Percentiles rank a stretch among this genome's conserved stretches.
phyloP scores from a whole-genome alignment of 2,797 vertebrate species.

The Petrocephalus sullivani region DNA sequence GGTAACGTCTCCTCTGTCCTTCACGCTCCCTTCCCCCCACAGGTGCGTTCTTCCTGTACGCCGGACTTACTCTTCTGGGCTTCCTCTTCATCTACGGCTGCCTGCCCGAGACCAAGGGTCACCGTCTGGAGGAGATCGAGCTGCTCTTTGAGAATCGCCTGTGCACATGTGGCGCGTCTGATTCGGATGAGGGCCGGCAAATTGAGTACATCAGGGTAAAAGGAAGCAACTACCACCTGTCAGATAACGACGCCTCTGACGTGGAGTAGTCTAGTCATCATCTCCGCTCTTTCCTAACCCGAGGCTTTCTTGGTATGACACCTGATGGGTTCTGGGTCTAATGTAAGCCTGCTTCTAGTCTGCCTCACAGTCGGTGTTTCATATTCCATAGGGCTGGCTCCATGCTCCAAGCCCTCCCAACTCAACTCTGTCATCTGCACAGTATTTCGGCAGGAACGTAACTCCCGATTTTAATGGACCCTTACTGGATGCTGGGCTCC shows the following conservation, averaged over 20 bases:
- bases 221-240: conserved; percentile 98
- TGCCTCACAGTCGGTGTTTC: conserved; percentile 54
- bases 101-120: conserved; percentile 93
- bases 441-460: background rate
- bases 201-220: conserved; percentile 98
- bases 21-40: conserved; percentile 33
- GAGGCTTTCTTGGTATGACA: conserved; percentile 39
- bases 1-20: background rate
- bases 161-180: conserved; percentile 83
- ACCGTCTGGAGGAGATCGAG: conserved; percentile 93
- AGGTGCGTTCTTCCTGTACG: conserved; percentile 96
- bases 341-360: conserved; percentile 61
- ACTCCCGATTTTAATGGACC: background rate
- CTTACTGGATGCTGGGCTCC: background rate
- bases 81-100: conserved; percentile 87
- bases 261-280: conserved; percentile 69
- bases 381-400: conserved; percentile 21
- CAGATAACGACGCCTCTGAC: conserved; percentile 96
- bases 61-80: conserved; percentile 78
- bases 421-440: background rate
- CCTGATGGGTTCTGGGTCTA: conserved; percentile 54
- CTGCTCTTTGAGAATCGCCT: conserved; percentile 86
- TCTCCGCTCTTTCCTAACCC: background rate
- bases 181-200: conserved; percentile 90
- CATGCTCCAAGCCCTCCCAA: background rate